phyloP scores from a whole-genome alignment of 2,888 invertebrate genomes.

The Pheosia tremula region DNA sequence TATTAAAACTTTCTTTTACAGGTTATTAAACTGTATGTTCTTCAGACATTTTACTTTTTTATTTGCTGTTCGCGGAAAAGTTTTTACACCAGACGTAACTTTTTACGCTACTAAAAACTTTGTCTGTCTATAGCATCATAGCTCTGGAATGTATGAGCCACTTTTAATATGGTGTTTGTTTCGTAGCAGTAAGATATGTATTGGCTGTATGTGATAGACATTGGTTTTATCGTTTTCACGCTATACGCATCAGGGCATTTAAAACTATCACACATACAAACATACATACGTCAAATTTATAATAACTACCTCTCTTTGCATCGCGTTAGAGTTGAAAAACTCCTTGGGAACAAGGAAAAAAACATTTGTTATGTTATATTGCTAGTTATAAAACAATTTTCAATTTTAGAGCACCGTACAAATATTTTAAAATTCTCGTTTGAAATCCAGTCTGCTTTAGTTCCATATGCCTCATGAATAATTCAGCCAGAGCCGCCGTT shows the following conservation, averaged over 20 bases:
- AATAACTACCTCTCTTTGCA: neutral
- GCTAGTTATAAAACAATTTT: conserved; percentile 71
- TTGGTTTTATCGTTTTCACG: no score
- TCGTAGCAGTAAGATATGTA: no score
- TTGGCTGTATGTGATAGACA: no score
- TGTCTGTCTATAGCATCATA: neutral
- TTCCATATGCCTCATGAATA: conserved; percentile 83
- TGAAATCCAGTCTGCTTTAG: conserved; percentile 82
- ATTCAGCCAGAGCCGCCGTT: conserved; percentile 72
- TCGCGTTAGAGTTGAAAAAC: neutral
- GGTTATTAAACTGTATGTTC: conserved; percentile 27
- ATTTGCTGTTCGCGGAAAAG: conserved; percentile 16
- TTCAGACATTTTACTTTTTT: neutral
- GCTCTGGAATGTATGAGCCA: neutral
- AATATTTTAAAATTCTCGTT: conserved; percentile 81
- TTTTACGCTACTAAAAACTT: neutral
- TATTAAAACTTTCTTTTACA: conserved; percentile 27
- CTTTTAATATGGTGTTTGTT: no score
- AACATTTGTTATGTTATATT: conserved; percentile 48
- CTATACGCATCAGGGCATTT: no score
- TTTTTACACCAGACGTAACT: neutral
- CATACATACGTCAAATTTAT: no score
- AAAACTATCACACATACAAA: no score
- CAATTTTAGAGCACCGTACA: conserved; percentile 74
- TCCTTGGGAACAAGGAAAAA: neutral